These are phyloP conservation scores for Synchiropus splendidus DNA, from an alignment of 2,113 vertebrate species.

Conservation along the genomic window DNA sequence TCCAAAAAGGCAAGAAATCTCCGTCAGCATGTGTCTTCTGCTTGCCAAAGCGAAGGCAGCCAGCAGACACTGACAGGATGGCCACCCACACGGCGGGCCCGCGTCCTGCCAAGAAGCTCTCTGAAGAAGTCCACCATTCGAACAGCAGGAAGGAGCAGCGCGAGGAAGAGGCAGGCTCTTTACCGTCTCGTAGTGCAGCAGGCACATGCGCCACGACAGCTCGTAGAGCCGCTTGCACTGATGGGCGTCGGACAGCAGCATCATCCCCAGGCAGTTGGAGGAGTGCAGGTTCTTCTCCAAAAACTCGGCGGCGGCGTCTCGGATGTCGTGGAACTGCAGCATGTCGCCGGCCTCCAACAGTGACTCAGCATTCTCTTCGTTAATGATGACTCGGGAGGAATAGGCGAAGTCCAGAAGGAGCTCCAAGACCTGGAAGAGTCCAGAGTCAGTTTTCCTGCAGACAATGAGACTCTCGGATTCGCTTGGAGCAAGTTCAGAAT, in stretches of 20 bases:
- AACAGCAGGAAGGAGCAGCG: too few species aligned
- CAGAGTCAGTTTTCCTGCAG: not conserved
- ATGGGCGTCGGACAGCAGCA: slow-evolving; percentile 88
- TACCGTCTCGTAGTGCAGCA: slow-evolving; percentile 82
- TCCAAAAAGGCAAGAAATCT: too few species aligned
- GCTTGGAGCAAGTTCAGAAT: too few species aligned
- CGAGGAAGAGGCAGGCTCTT: not conserved
- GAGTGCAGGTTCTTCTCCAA: slow-evolving; percentile 85
- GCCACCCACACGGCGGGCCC: too few species aligned
- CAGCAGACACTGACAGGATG: too few species aligned
- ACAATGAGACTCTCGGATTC: too few species aligned
- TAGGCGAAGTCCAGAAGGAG: slow-evolving; percentile 90
- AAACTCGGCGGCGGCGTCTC: slow-evolving; percentile 85
- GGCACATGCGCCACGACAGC: slow-evolving; percentile 88
- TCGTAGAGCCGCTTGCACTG: slow-evolving; percentile 87
- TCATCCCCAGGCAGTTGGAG: slow-evolving; percentile 90
- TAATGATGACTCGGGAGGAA: slow-evolving; percentile 86
- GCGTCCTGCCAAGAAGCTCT: too few species aligned
- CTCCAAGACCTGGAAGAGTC: slow-evolving; percentile 70
- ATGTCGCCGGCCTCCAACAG: slow-evolving; percentile 90
- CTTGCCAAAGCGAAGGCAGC: too few species aligned
- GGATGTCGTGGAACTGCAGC: slow-evolving; percentile 89
- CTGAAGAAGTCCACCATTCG: too few species aligned
- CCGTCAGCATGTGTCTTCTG: too few species aligned
- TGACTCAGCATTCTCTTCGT: slow-evolving; percentile 89